Percentiles rank a stretch among this genome's conserved stretches.
Conservation (phyloP, 2,113 vertebrate genomes). For the Gasterosteus nipponicus region DNA sequence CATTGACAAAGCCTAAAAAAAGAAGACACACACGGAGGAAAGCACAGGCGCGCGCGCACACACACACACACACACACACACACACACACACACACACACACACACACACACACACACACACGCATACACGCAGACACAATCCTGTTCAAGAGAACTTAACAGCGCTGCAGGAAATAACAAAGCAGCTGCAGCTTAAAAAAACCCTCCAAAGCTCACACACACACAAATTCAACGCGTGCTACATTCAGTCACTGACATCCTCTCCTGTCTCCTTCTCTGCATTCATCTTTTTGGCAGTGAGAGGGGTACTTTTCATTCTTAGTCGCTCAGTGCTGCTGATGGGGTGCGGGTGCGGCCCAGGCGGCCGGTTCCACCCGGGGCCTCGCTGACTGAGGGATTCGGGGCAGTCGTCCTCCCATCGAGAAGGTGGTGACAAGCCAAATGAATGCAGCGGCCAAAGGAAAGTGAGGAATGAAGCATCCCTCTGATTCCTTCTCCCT, state of each 20-base stretch:
- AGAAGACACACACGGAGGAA: slow-evolving; percentile 1
- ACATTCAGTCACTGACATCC: slow-evolving; percentile 35
- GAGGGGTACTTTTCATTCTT: slow-evolving; percentile 37
- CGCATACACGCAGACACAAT: slow-evolving; percentile 1
- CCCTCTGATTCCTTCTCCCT: slow-evolving; percentile 16
- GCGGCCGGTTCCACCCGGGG: slow-evolving; percentile 23
- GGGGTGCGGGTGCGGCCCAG: slow-evolving; percentile 47
- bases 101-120: not conserved
- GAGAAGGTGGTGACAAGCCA: slow-evolving; percentile 44
- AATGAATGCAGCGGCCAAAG: slow-evolving; percentile 52
- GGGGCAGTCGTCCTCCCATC: slow-evolving; percentile 28
- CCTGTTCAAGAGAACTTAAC: slow-evolving; percentile 45
- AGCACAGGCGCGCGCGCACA: not conserved
- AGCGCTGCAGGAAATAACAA: slow-evolving; percentile 56
- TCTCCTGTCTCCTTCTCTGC: slow-evolving; percentile 14
- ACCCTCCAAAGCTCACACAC: slow-evolving; percentile 32
- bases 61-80: not conserved
- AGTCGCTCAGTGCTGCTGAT: slow-evolving; percentile 39
- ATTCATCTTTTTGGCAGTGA: slow-evolving; percentile 24
- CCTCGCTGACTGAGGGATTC: slow-evolving; percentile 61
- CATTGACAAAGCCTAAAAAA: slow-evolving; percentile 28
- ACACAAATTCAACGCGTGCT: slow-evolving; percentile 15
- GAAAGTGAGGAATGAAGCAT: slow-evolving; percentile 51
- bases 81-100: slow-evolving; percentile 5
- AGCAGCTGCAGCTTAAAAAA: slow-evolving; percentile 36